These are phyloP conservation scores for Pinna nobilis DNA, from an alignment of 1,140 invertebrate species.

Conservation along the genomic window DNA sequence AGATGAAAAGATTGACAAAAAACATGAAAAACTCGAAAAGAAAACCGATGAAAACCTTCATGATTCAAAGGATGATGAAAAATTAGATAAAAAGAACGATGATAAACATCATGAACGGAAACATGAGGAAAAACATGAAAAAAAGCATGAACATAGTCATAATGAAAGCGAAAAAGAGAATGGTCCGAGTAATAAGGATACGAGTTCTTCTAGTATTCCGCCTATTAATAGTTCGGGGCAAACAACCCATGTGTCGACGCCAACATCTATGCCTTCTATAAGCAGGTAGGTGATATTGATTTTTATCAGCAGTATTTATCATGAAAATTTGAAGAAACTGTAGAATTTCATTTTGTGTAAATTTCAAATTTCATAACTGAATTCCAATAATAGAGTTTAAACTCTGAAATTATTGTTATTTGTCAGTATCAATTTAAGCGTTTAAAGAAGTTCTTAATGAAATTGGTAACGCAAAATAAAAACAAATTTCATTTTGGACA, in stretches of 20 bases:
- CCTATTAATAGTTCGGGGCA: constrained; percentile 58
- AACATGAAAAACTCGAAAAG: constrained; percentile 21
- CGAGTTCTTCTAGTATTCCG: constrained; percentile 51
- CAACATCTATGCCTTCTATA: constrained; percentile 54
- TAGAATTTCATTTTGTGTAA: not conserved
- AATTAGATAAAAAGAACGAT: constrained; percentile 22
- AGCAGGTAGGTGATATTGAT: constrained; percentile 46
- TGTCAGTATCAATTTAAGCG: too few species aligned
- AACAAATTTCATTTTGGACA: too few species aligned
- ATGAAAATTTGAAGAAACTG: not conserved
- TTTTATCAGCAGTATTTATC: not conserved
- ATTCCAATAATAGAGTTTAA: too few species aligned
- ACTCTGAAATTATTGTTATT: too few species aligned
- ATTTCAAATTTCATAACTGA: not conserved
- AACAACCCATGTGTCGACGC: constrained; percentile 45
- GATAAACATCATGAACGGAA: constrained; percentile 30
- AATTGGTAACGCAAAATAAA: too few species aligned
- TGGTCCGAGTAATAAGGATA: constrained; percentile 28
- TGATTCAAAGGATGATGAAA: constrained; percentile 19
- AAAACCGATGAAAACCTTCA: constrained; percentile 13
- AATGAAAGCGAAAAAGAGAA: constrained; percentile 46
- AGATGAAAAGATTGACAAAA: constrained; percentile 21
- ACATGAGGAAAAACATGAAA: constrained; percentile 35
- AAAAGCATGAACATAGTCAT: constrained; percentile 16
- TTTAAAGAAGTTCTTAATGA: too few species aligned